Evolutionary conservation across 1,140 invertebrate genomes (phyloP).

Genomic region (Caerostris darwini): DNA sequence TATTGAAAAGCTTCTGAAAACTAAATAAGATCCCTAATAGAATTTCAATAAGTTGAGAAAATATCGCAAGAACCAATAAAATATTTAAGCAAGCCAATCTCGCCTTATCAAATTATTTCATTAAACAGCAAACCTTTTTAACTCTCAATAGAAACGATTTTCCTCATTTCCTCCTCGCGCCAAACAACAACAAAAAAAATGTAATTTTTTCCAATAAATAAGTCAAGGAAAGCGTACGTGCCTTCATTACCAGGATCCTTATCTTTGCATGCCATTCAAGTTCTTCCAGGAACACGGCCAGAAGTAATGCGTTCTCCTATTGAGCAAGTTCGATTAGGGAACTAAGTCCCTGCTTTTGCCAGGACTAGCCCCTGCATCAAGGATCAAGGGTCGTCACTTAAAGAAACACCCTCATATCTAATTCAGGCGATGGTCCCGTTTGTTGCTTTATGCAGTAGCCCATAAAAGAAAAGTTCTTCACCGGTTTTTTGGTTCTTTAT

Average conservation of each 20-base stretch:
- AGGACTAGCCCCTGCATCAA: neutral
- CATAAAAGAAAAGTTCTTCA: neutral
- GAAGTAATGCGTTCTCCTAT: conserved; percentile 20
- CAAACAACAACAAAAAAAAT: no score
- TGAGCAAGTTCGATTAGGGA: neutral
- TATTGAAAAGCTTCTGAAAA: no score
- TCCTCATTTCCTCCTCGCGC: no score
- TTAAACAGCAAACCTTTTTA: no score
- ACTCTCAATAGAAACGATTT: no score
- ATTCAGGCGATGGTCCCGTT: conserved; percentile 51
- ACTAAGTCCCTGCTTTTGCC: neutral
- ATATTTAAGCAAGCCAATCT: no score
- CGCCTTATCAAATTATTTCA: no score
- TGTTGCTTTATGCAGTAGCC: neutral
- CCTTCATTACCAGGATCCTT: neutral
- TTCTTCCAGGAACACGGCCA: neutral
- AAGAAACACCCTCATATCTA: conserved; percentile 45
- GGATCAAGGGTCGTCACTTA: conserved; percentile 6
- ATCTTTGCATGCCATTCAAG: conserved; percentile 36
- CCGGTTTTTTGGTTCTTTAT: neutral
- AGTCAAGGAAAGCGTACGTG: neutral
- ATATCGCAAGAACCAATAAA: no score
- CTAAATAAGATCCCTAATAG: no score
- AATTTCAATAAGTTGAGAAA: no score
- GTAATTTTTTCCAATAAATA: neutral